Percentiles rank a stretch among this genome's conserved stretches.
Conservation (phyloP, 2,888 invertebrate species). For the Melipona beecheii region DNA sequence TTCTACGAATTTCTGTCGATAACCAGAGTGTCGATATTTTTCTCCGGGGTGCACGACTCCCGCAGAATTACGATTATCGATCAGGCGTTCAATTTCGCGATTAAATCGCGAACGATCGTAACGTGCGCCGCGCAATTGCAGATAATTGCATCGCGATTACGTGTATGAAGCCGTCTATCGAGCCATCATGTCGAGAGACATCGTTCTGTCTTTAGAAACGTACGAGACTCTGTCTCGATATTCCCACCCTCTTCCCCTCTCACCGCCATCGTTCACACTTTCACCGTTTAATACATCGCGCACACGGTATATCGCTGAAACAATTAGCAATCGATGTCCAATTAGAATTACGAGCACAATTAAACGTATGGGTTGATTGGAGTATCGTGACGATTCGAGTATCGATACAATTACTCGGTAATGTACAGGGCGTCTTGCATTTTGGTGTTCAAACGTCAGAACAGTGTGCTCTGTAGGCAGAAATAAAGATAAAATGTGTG, state of each 20-base stretch:
- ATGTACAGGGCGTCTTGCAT: not conserved
- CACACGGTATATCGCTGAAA: not conserved
- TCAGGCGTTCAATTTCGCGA: not conserved
- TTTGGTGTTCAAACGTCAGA: too few species aligned
- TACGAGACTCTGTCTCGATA: slow-evolving; percentile 8
- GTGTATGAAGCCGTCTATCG: not conserved
- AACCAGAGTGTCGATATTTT: not conserved
- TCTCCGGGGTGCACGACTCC: too few species aligned
- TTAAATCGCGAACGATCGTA: not conserved
- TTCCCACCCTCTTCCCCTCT: not conserved
- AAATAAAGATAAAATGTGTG: not conserved
- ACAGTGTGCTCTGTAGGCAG: too few species aligned
- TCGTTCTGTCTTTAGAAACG: slow-evolving; percentile 27
- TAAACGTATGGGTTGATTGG: slow-evolving; percentile 3
- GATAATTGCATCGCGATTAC: slow-evolving; percentile 9
- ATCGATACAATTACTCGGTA: not conserved
- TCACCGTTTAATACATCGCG: not conserved
- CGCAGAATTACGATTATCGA: slow-evolving; percentile 5
- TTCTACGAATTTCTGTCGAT: not conserved
- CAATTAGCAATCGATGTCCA: slow-evolving; percentile 29
- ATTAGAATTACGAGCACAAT: slow-evolving; percentile 25
- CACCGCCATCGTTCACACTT: not conserved
- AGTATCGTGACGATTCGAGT: not conserved
- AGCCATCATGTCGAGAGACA: not conserved
- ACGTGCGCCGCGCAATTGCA: not conserved